Base-by-base conservation (phyloP, 2,888 invertebrate species). In the Strigamia maritima region DNA sequence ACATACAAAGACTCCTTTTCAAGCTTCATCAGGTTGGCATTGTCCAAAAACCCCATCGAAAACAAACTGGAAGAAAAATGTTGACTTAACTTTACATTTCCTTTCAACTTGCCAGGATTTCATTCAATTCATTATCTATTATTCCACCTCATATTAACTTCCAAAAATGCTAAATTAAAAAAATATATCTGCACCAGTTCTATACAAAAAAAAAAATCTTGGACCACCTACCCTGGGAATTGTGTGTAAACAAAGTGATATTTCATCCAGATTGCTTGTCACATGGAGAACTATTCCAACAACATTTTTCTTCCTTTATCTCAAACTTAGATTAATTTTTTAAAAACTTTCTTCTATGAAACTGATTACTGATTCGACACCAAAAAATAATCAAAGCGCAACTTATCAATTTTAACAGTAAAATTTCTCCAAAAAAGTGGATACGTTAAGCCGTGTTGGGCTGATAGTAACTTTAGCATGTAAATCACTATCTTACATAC, bases 191-290 rank as follows among this genome's bases (percentile, higher is more conserved):
- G 35, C 35, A 35, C 3, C 35, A 35, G 35, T 35, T 35, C 10
- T 6, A 35, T 35, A 8, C 35, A 6, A 35, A 35, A 12, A 54
- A 54, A n/a, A 12, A 70, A 26, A 12, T 1, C 26, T 24, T 16
- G 70, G 70, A 26, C 70, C 70, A 70, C 70, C 60, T 60, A 60
- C 22, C 22, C 60, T 12, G 70, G 70, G 70, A 70, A 70, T 70
- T 28, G 70, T 70, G 70, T 70, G 70, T 70, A 70, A 70, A 70
- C 70, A 70, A 70, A 70, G 70, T 70, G 70, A 70, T 70, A 70
- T 70, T 70, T 70, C 70, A 70, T 70, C 70, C 70, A 26, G 26
- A 7, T 26, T 26, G 70, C 70, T 70, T 70, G 70, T 70, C 70
- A 70, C 70, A 26, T 14, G n/a, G 24, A 70, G 24, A 16, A 70